These are phyloP conservation scores for Trididemnum miniatum DNA, from an alignment of 23 tunicate species.

Conservation along the genomic window DNA sequence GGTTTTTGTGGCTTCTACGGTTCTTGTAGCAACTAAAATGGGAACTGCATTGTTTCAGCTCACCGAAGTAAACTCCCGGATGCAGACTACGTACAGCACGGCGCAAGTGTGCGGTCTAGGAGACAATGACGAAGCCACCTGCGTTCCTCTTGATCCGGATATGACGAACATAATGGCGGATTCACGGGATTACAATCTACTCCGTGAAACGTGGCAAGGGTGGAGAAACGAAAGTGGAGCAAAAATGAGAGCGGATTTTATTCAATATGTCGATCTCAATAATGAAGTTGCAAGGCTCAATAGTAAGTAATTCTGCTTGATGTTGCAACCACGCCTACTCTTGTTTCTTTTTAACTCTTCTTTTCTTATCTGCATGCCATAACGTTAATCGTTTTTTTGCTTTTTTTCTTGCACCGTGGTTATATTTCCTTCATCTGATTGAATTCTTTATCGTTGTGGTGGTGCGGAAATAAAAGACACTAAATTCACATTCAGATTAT, in stretches of 20 bases:
- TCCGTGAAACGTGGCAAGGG: constrained; percentile 76
- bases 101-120: constrained; percentile 52
- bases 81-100: constrained; percentile 81
- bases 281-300: constrained; percentile 81
- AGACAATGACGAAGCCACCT: constrained; percentile 24
- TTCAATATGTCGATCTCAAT: constrained; percentile 55
- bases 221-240: constrained; percentile 87
- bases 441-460: too few species aligned
- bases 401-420: too few species aligned
- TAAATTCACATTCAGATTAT: too few species aligned
- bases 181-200: constrained; percentile 71
- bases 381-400: too few species aligned
- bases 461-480: too few species aligned
- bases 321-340: not conserved
- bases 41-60: too few species aligned
- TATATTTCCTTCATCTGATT: too few species aligned
- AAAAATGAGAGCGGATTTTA: constrained; percentile 61
- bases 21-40: too few species aligned
- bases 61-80: constrained; percentile 30
- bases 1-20: too few species aligned
- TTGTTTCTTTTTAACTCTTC: too few species aligned
- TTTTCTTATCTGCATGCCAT: too few species aligned
- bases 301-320: constrained; percentile 49
- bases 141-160: constrained; percentile 89
- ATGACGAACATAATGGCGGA: constrained; percentile 80